These are phyloP conservation scores for Chaetorhynchus papuensis DNA, from an alignment of 2,113 vertebrate genomes.

Conservation along the genomic window DNA sequence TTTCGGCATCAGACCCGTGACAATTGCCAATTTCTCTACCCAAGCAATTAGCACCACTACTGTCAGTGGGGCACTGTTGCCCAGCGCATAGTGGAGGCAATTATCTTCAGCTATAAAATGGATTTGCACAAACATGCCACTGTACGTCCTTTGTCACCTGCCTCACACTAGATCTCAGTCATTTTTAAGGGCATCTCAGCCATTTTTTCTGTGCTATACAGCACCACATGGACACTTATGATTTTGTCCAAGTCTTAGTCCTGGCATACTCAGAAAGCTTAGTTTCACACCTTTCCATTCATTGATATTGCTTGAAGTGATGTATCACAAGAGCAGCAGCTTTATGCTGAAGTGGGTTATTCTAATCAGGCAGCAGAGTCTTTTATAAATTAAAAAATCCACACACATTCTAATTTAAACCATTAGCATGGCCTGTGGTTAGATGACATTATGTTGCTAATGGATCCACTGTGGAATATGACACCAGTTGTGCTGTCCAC, in stretches of 20 bases:
- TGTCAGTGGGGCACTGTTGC: background rate
- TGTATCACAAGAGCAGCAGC: background rate
- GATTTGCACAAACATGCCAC: slow-evolving; percentile 17
- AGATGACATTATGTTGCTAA: slow-evolving; percentile 76
- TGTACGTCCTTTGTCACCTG: background rate
- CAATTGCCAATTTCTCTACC: background rate
- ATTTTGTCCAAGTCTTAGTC: background rate
- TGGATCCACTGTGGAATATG: slow-evolving; percentile 74
- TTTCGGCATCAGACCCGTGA: background rate
- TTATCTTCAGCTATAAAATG: slow-evolving; percentile 5
- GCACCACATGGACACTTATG: background rate
- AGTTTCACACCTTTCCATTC: background rate
- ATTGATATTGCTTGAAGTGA: background rate
- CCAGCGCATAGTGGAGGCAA: background rate
- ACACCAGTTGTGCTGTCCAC: slow-evolving; percentile 73
- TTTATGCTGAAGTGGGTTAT: slow-evolving; percentile 21
- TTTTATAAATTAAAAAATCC: slow-evolving; percentile 27
- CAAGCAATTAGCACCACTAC: slow-evolving; percentile 6
- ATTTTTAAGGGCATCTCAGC: background rate
- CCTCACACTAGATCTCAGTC: background rate
- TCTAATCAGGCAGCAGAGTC: slow-evolving; percentile 6
- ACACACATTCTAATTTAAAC: slow-evolving; percentile 67
- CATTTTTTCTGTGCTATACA: background rate
- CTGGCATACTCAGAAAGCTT: background rate
- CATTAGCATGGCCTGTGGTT: slow-evolving; percentile 73